These are phyloP conservation scores for Diachasma alloeum DNA, from an alignment of 1,140 invertebrate genomes.

Conservation along the genomic window DNA sequence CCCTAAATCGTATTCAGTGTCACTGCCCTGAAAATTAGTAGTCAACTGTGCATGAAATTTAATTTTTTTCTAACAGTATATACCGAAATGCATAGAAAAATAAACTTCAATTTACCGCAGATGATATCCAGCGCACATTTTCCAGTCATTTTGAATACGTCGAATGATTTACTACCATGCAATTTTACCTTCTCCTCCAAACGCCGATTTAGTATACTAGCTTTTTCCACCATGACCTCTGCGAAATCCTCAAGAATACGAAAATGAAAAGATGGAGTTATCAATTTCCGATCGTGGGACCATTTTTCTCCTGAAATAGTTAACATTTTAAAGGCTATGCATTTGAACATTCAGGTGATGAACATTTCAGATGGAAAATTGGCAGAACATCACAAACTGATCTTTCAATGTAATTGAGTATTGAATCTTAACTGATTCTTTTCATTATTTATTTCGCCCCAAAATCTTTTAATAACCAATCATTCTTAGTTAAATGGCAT, in stretches of 20 bases:
- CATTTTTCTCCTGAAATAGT: conserved; percentile 71
- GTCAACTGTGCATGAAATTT: no score
- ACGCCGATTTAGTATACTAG: conserved; percentile 67
- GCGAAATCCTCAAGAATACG: conserved; percentile 81
- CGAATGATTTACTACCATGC: conserved; percentile 55
- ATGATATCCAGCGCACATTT: conserved; percentile 79
- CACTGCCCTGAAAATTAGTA: no score
- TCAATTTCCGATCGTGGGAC: conserved; percentile 77
- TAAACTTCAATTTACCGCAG: conserved; percentile 59
- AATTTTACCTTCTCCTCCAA: conserved; percentile 49
- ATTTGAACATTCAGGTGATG: no score
- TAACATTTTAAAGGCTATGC: neutral
- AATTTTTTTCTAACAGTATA: no score
- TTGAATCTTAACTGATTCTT: neutral
- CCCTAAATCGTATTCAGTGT: no score
- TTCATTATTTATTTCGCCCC: no score
- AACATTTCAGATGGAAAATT: no score
- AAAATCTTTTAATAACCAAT: no score
- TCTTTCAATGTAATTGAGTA: no score
- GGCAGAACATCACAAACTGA: neutral
- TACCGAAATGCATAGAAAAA: no score
- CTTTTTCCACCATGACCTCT: conserved; percentile 77
- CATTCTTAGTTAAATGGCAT: no score
- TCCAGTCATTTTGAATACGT: conserved; percentile 73
- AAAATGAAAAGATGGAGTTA: conserved; percentile 88